A percentile compares a stretch with the other conserved stretches of the same genome.
Evolutionary conservation across 2,113 vertebrate species (phyloP).

Genomic region (Cnemophilus loriae): DNA sequence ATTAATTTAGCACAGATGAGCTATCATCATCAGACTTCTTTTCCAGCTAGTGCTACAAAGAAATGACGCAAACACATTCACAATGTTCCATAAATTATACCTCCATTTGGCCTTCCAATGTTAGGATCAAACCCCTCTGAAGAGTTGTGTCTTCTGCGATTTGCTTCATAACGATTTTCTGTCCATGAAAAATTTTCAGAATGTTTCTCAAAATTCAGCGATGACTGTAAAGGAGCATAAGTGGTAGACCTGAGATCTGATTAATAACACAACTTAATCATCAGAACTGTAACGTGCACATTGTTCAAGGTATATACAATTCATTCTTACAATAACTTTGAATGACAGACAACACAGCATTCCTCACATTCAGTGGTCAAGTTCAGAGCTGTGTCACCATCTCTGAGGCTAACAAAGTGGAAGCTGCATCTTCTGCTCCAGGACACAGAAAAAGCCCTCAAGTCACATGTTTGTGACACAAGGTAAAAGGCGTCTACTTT

Average conservation of each 20-base stretch:
- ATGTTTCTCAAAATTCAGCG: constrained; percentile 73
- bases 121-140: constrained; percentile 74
- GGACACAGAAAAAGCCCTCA: background rate
- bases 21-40: background rate
- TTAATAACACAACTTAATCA: background rate
- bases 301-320: background rate
- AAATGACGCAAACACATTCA: background rate
- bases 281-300: background rate
- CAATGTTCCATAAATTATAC: constrained; percentile 34
- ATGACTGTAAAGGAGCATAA: constrained; percentile 63
- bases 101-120: constrained; percentile 64
- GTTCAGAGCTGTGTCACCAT: background rate
- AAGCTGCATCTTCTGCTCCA: background rate
- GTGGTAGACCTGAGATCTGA: background rate
- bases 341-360: background rate
- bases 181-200: constrained; percentile 65
- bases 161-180: constrained; percentile 69
- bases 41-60: background rate
- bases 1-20: background rate
- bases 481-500: background rate
- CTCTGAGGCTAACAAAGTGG: background rate
- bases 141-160: constrained; percentile 74
- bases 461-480: background rate
- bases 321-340: background rate
- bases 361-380: background rate